Base-by-base conservation (phyloP, 2,888 invertebrate species). In the Ectropis crepuscularia region DNA sequence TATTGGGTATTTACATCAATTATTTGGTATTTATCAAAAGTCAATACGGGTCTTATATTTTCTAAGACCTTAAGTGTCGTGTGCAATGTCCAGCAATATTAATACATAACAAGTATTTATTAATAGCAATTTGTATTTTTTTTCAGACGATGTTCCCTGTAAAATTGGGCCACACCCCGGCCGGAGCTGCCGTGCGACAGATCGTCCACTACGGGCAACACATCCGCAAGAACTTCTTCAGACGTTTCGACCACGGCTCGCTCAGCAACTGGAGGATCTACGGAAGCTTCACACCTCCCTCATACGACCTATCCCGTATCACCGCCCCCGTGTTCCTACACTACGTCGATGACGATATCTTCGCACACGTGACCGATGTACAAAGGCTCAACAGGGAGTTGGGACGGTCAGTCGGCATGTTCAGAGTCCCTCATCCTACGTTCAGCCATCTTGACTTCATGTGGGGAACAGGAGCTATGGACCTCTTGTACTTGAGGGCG, bases 401-500 rank as follows among this genome's bases (percentile, higher is more conserved):
- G 72, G 94, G 90, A 57, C 94, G 86, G 66, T 82, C 91, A 57
- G 87, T 93, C 2, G 92, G 89, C 37, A 86, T 93, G 69, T 93
- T 93, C 78, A 78, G 90, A 60, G 94, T 95, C 2, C 89, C 93
- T 5, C 90, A 93, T 72, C 79, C 84, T 8, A 83, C 91, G 28
- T 96, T 95, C 76, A 95, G 95, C 78, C 96, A 96, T 81, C 83
- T 95, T 67, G 95, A 96, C 77, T 96, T 95, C 77, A 92, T 95
- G 74, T 95, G 95, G 94, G 95, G 94, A 8, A 92, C 90, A 6
- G 90, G 94, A 80, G 94, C 93, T 0, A 90, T 89, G 60, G 82
- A 83, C 2, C 76, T 95, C 63, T 79, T 95, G 1, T 95, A 94
- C 76, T 89, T 94, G 59, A 88, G 88, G 55, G 76, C 94, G 48